A percentile compares a stretch with the other conserved stretches of the same genome.
Conservation (phyloP, 1,140 invertebrate genomes). For the Zaprionus inermis region DNA sequence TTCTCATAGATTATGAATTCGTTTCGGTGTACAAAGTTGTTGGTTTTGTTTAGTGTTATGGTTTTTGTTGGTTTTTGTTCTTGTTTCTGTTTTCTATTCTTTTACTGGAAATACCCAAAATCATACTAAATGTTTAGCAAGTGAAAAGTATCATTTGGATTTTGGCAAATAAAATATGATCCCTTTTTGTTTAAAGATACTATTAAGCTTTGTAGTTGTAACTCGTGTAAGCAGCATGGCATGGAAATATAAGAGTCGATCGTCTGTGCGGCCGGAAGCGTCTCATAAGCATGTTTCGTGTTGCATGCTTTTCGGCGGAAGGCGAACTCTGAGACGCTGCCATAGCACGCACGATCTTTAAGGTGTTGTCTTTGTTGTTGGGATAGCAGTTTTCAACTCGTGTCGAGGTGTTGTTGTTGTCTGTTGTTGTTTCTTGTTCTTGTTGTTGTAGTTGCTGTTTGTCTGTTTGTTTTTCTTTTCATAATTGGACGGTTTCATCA, state of each 20-base stretch:
- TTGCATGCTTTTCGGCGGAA: slow-evolving; percentile 18
- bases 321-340: too few species aligned
- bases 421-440: slow-evolving; percentile 63
- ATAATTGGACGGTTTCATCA: slow-evolving; percentile 79
- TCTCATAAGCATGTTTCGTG: slow-evolving; percentile 5
- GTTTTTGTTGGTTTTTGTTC: slow-evolving; percentile 78
- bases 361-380: slow-evolving; percentile 40
- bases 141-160: slow-evolving; percentile 31
- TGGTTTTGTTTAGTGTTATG: slow-evolving; percentile 74
- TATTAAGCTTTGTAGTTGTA: slow-evolving; percentile 55
- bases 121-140: slow-evolving; percentile 49
- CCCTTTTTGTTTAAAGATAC: slow-evolving; percentile 27
- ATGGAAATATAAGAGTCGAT: slow-evolving; percentile 39
- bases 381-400: slow-evolving; percentile 78
- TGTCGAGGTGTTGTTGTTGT: slow-evolving; percentile 46
- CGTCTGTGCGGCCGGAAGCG: slow-evolving; percentile 37
- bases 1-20: slow-evolving; percentile 77
- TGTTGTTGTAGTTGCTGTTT: slow-evolving; percentile 60
- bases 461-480: slow-evolving; percentile 61
- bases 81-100: slow-evolving; percentile 43
- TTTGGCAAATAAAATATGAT: slow-evolving; percentile 55
- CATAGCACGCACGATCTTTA: not conserved
- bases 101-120: slow-evolving; percentile 52
- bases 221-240: slow-evolving; percentile 67
- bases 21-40: slow-evolving; percentile 83